Evolutionary conservation across 2,797 vertebrate genomes (phyloP).

Genomic region (Euphonia xanthogaster): DNA sequence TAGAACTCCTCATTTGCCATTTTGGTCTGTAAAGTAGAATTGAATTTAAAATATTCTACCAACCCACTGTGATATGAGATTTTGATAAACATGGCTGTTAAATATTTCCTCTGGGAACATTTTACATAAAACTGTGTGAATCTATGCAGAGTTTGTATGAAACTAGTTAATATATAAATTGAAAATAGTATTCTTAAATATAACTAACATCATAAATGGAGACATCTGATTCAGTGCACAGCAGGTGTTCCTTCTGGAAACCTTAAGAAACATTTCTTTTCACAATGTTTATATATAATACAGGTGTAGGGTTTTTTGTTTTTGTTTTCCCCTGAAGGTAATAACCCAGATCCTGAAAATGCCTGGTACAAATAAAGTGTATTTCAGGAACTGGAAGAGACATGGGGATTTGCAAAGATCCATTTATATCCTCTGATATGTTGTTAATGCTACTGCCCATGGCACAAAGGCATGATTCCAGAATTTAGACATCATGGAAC

Average conservation of each 20-base stretch:
- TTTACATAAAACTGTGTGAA: background rate
- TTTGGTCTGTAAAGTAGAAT: background rate
- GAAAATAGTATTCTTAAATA: background rate
- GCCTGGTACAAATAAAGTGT: background rate
- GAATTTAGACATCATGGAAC: background rate
- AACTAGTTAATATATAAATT: background rate
- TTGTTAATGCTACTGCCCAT: background rate
- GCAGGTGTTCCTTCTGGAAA: background rate
- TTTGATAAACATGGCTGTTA: background rate
- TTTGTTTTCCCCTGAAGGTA: background rate
- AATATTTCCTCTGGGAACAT: background rate
- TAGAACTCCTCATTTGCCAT: background rate
- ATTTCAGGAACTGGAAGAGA: background rate
- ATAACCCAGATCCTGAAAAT: background rate
- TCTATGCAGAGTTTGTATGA: background rate
- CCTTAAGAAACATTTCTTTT: background rate
- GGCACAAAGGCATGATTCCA: background rate
- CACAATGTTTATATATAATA: background rate
- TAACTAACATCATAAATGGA: background rate
- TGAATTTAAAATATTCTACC: background rate
- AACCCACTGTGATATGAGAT: background rate
- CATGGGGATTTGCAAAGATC: background rate
- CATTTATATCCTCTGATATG: background rate
- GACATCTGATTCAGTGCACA: background rate
- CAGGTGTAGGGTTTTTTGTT: fast-evolving